Evolutionary conservation across 2,888 invertebrate genomes (phyloP).

Genomic region (Eupithecia exiguata): DNA sequence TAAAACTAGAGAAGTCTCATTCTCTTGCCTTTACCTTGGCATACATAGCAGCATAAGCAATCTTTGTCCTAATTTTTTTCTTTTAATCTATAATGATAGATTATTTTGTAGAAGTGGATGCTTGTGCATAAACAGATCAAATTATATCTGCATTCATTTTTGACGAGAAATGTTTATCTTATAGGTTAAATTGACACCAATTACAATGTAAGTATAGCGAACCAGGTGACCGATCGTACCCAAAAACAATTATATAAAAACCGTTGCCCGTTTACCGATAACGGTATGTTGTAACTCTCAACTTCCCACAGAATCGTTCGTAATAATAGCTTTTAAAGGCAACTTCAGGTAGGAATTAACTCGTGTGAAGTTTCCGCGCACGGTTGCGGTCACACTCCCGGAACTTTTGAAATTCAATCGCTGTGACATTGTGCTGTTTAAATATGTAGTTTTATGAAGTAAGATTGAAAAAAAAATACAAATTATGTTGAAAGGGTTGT

Average conservation of each 20-base stretch:
- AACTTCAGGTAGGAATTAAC: constrained; percentile 41
- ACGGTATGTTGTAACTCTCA: constrained; percentile 13
- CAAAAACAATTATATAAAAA: not conserved
- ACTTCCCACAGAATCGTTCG: constrained; percentile 30
- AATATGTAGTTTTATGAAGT: not conserved
- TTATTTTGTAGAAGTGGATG: too few species aligned
- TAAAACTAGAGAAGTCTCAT: too few species aligned
- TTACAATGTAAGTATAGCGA: too few species aligned
- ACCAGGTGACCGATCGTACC: not conserved
- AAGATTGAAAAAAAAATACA: not conserved
- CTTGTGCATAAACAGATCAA: too few species aligned
- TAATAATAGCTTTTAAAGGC: constrained; percentile 34
- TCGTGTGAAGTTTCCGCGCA: constrained; percentile 35
- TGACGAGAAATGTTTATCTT: too few species aligned
- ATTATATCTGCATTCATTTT: too few species aligned
- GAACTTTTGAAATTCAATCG: constrained; percentile 34
- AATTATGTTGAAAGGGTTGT: not conserved
- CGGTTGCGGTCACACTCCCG: constrained; percentile 27
- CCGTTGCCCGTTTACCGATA: constrained; percentile 2
- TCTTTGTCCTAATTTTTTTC: too few species aligned
- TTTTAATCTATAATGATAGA: too few species aligned
- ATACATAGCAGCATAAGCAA: too few species aligned
- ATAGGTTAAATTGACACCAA: too few species aligned
- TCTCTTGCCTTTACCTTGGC: too few species aligned
- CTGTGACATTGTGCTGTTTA: not conserved